Evolutionary conservation across 2,888 invertebrate genomes (phyloP), one percentile per base, ranked within the genome.

Genomic region (Tetrapedia diversipes): DNA sequence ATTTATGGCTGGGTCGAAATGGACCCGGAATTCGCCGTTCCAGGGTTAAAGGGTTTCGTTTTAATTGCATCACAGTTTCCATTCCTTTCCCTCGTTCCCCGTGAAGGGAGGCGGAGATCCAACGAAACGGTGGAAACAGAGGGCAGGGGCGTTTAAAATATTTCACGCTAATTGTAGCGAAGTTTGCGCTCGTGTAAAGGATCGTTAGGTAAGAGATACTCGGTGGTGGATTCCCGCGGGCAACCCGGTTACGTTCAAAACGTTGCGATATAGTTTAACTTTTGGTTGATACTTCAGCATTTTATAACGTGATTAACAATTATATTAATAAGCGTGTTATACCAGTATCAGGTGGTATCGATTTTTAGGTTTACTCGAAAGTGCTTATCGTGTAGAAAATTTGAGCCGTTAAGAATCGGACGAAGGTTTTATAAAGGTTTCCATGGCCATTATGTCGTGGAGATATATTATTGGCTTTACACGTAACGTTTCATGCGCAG

Each of bases 111-210:
- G 11, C 0, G 41, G 37, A n/a, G 14, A 22, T 34, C 61, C 19
- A 56, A 49, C 54, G 24, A 14, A 56, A 61, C 43, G 41, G 49
- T n/a, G 63, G 56, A 39, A 49, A 43, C 34, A 16, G 29, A 49
- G 19, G 14, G 7, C 41, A 37, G 10, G 72, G 34, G 11, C 57
- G 51, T 72, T 71, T 74, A 37, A 74, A 63, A 70, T 74, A 71
- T 74, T 64, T 74, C 72, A 63, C 74, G 43, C 56, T 71, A 71
- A 74, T 71, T 64, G 73, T 71, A 57, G 63, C 37, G 16, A 72
- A 71, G 37, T 64, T 71, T 51, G 43, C 47, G 6, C 71, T 47
- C 29, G 45, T 34, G 34, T 39, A 11, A n/a, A 6, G 59, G 22
- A 69, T 53, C 70, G 39, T 72, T 69, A 59, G 22, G 53, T 22